Percentiles rank a stretch among this genome's conserved stretches.
These are phyloP conservation scores for Hydrozoanthus tunicans DNA, from an alignment of 64 coral and sea anemone genomes.

Conservation along the genomic window DNA sequence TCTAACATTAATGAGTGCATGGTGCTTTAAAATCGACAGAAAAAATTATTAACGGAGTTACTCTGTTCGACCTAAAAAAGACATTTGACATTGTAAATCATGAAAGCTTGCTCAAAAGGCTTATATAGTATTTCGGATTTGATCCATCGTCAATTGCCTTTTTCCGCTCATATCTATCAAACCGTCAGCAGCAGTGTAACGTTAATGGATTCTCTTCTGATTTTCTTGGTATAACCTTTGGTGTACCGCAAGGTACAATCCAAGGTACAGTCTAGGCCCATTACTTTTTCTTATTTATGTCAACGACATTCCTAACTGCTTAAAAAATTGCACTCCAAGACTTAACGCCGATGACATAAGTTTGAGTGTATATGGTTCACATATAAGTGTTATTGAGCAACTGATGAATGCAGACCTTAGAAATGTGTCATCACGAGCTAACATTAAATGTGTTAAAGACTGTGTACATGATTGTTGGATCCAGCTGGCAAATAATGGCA, in stretches of 20 bases:
- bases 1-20: slow-evolving; percentile 17
- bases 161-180: slow-evolving; percentile 23
- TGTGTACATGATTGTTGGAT: neutral
- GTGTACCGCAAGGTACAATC: neutral
- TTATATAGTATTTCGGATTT: slow-evolving; percentile 2
- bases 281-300: slow-evolving; percentile 1
- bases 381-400: no score
- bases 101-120: neutral
- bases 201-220: neutral
- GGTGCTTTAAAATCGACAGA: slow-evolving; percentile 14
- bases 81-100: neutral
- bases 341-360: neutral
- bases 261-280: slow-evolving; percentile 10
- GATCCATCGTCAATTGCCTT: slow-evolving; percentile 36
- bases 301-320: slow-evolving; percentile 12
- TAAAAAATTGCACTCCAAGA: slow-evolving; percentile 11
- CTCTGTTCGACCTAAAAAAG: neutral
- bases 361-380: no score
- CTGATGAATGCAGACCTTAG: no score
- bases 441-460: no score
- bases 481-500: neutral
- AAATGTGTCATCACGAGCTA: no score
- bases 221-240: neutral
- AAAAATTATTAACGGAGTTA: slow-evolving; percentile 25
- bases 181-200: slow-evolving; percentile 16